These are phyloP conservation scores for Teleopsis dalmanni DNA, from an alignment of 1,140 invertebrate genomes.

Conservation along the genomic window DNA sequence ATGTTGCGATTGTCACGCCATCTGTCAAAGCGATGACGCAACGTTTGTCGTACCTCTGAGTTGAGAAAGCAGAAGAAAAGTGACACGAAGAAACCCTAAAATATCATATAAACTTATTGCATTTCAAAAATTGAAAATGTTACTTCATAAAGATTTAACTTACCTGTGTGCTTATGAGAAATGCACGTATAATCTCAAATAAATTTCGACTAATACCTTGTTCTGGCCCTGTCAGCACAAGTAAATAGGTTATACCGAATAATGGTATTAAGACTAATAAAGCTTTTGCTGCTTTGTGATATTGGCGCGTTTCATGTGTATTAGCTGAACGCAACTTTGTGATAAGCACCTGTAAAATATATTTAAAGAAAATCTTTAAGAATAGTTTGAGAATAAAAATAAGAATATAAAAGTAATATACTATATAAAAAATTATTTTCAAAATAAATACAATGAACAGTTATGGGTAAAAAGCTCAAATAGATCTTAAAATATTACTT, in stretches of 20 bases:
- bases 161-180: constrained; percentile 78
- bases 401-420: neutral
- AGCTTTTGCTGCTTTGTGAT: constrained; percentile 81
- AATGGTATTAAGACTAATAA: constrained; percentile 79
- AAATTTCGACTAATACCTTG: constrained; percentile 57
- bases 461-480: neutral
- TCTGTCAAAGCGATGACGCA: constrained; percentile 69
- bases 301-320: constrained; percentile 78
- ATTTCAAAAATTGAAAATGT: neutral
- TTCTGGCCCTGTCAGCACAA: constrained; percentile 69
- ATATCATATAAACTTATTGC: neutral
- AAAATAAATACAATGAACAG: neutral
- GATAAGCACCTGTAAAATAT: constrained; percentile 64
- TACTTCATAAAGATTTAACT: constrained; percentile 32
- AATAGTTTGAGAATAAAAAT: neutral
- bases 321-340: constrained; percentile 84
- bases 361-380: neutral
- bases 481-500: too few species aligned
- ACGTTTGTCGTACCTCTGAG: constrained; percentile 78
- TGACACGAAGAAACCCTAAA: constrained; percentile 68
- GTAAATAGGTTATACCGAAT: constrained; percentile 78
- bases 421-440: neutral
- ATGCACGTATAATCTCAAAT: constrained; percentile 61
- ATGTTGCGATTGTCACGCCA: constrained; percentile 64
- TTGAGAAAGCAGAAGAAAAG: constrained; percentile 89